Evolutionary conservation across 2,113 vertebrate species (phyloP), one percentile per base, ranked within the genome.

Genomic region (Poeciliopsis occidentalis): DNA sequence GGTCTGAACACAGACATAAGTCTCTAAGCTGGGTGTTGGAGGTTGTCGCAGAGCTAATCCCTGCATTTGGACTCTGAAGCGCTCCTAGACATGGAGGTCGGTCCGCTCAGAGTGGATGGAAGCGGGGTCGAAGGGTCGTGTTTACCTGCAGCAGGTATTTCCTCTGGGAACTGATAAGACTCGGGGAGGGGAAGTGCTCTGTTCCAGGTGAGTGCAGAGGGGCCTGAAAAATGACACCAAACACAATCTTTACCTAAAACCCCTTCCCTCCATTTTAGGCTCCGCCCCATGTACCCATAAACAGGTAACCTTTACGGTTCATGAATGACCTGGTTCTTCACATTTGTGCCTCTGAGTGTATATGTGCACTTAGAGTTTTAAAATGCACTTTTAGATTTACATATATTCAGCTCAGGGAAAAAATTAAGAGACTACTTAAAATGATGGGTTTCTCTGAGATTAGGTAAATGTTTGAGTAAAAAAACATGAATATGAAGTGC

Each of bases 131-230:
- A 64, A 66, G 89, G 94, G 94, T 95, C 89, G 67, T 95, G 93
- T 95, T 94, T 95, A 95, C 94, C 93, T 95, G 93, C 66, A 78
- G 87, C 93, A 94, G 94, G 94, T 94, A 95, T 94, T 95, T 95
- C 95, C 95, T 95, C 92, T 89, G 80, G 87, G 88, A 87, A 83
- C 94, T 92, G 95, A 95, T 95, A 95, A 95, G 95, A 82, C 85
- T 72, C 51, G 30, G 82, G 82, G 91, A 94, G 85, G 92, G 94
- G 94, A 95, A 95, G 94, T 94, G 87, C 91, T 94, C 91, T 76
- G 94, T 95, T 95, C 94, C 95, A 94, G 95, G 92, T 95, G 94
- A 95, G 83, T 93, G 93, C 90, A 94, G 84, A 91, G 90, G 81
- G 89, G 85, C 92, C 90, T 34, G 87, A 88, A 92, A 94, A 94